Percentiles rank a stretch among this genome's conserved stretches.
Conservation (phyloP, 2,113 vertebrate species). For the Nematolebias whitei region DNA sequence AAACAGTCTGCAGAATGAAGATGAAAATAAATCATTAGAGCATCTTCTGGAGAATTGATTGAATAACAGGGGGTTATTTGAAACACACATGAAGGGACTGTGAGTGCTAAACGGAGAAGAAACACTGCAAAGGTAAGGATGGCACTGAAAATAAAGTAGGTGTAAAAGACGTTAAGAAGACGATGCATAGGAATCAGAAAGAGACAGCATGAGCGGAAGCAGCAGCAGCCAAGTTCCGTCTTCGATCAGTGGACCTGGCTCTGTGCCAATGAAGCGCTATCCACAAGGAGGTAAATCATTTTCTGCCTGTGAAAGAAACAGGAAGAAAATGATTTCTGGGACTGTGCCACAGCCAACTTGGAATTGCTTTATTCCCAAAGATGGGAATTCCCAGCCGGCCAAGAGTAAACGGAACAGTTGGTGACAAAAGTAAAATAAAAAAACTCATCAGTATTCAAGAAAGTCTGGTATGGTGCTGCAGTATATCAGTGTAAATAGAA, state of each 20-base stretch:
- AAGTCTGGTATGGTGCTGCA: slow-evolving; percentile 52
- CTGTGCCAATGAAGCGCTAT: slow-evolving; percentile 68
- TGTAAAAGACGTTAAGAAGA: slow-evolving; percentile 23
- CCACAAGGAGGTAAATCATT: slow-evolving; percentile 77
- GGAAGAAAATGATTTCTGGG: slow-evolving; percentile 67
- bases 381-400: slow-evolving; percentile 76
- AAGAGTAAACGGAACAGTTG: slow-evolving; percentile 79
- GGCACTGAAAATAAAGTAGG: slow-evolving; percentile 32
- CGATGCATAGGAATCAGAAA: slow-evolving; percentile 29
- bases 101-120: slow-evolving; percentile 8
- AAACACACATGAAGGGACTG: slow-evolving; percentile 14
- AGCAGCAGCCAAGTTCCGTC: slow-evolving; percentile 54
- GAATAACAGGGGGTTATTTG: slow-evolving; percentile 55
- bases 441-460: slow-evolving; percentile 78
- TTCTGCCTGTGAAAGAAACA: slow-evolving; percentile 76
- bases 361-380: slow-evolving; percentile 76
- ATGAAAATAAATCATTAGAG: slow-evolving; percentile 65
- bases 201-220: slow-evolving; percentile 41
- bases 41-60: slow-evolving; percentile 51
- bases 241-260: slow-evolving; percentile 72
- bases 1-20: slow-evolving; percentile 59
- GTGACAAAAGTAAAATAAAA: slow-evolving; percentile 54
- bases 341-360: slow-evolving; percentile 66
- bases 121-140: slow-evolving; percentile 18
- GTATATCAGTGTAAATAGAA: slow-evolving; percentile 26